These are phyloP conservation scores for Yponomeuta sedellus DNA, from an alignment of 2,888 invertebrate genomes.

Conservation along the genomic window DNA sequence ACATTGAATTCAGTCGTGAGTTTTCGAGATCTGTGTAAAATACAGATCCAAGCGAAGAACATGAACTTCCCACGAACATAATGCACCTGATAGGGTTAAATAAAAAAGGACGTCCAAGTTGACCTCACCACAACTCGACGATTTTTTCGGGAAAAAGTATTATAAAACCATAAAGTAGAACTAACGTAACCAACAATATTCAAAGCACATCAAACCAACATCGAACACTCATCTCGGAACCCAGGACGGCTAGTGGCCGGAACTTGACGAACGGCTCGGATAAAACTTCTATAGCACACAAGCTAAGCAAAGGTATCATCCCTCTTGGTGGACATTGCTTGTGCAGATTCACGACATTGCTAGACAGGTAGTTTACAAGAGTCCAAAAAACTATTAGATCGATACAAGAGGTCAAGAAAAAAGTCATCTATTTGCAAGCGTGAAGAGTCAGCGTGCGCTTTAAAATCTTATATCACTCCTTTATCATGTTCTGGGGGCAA, in stretches of 20 bases:
- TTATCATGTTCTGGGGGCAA: neutral
- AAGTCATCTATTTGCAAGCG: constrained; percentile 4
- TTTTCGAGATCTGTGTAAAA: neutral
- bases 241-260: neutral
- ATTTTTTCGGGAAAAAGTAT: neutral
- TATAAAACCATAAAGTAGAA: neutral
- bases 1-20: neutral
- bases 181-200: neutral
- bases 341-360: constrained; percentile 47
- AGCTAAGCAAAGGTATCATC: constrained; percentile 8
- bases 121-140: neutral
- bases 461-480: neutral
- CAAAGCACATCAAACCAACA: constrained; percentile 13
- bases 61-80: neutral
- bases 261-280: neutral
- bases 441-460: constrained; percentile 2
- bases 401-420: constrained; percentile 2
- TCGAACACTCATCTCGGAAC: constrained; percentile 7
- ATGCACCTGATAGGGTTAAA: neutral
- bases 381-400: constrained; percentile 49
- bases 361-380: constrained; percentile 39
- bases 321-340: constrained; percentile 50
- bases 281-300: constrained; percentile 3
- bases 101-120: neutral
- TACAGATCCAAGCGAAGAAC: neutral